Evolutionary conservation across 2,113 vertebrate species (phyloP), one percentile per base, ranked within the genome.

Genomic region (Cyprinodon tularosa): DNA sequence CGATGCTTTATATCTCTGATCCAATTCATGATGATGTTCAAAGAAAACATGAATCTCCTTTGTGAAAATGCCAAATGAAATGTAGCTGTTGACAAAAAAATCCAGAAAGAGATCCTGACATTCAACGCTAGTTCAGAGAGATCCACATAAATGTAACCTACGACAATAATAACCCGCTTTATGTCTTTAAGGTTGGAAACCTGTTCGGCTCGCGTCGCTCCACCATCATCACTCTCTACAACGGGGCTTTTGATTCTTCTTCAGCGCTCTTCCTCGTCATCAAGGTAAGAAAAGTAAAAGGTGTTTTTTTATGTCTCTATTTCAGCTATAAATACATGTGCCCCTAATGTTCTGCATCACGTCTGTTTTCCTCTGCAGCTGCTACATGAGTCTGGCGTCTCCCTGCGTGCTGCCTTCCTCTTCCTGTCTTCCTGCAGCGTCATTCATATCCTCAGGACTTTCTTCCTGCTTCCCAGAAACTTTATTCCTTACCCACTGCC

Each of bases 171-270:
- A 57, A 57, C n/a, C 17, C n/a, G 50, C 50, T 3, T 22, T 69
- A 6, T 57, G 4, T 59, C 60, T 29, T n/a, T 0, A 72, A 99
- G 97, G 92, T 99, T 8, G 97, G 96, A 50, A 99, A 98, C 85
- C 94, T 98, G 29, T 98, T 98, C 0, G 96, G 96, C 53, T 90
- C 91, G 12, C 95, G 91, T 61, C 96, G 96, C 17, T 97, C 96
- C n/a, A 96, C 96, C 62, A 90, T 99, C 84, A 98, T 99, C 91
- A 98, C 97, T 3, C 91, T 98, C 17, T 98, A 98, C 89, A 98
- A 96, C 0, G 97, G 97, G 2, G 97, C 97, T 0, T 99, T 97
- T 0, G 97, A 99, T 85, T 98, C 97, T 6, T 98, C 97, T 0
- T 96, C 97, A 0, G 95, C 95, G 0, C 68, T 97, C 69, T 97